A percentile compares a stretch with the other conserved stretches of the same genome.
phyloP scores from a whole-genome alignment of 2,797 vertebrate species.

The Aselliscus stoliczkanus region DNA sequence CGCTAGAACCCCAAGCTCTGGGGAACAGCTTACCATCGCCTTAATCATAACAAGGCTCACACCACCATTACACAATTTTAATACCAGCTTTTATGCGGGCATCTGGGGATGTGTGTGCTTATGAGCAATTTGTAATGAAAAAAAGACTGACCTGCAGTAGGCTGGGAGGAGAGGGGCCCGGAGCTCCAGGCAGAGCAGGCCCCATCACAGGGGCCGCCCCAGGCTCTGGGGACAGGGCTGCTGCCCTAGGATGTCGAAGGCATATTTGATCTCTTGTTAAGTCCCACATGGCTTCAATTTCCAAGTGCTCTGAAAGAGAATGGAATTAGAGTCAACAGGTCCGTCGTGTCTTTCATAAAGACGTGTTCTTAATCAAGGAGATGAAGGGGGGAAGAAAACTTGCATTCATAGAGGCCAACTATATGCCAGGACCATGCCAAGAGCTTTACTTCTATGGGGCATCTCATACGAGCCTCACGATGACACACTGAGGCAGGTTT shows the following conservation, averaged over 20 bases:
- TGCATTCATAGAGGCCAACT: background rate
- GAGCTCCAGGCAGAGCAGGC: conserved; percentile 29
- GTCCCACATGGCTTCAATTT: conserved; percentile 74
- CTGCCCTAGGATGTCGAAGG: conserved; percentile 60
- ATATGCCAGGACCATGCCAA: background rate
- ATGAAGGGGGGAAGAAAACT: background rate
- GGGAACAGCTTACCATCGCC: conserved; percentile 47
- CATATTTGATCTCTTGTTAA: conserved; percentile 70
- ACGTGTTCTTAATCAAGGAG: conserved; percentile 45
- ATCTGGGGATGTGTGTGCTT: conserved; percentile 3
- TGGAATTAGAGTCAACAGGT: conserved; percentile 58
- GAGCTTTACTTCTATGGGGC: background rate
- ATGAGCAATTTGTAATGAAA: conserved; percentile 65
- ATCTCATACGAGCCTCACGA: background rate
- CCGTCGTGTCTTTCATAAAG: conserved; percentile 52
- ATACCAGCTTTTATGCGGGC: conserved; percentile 62
- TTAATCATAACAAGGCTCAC: conserved; percentile 46
- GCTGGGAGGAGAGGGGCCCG: conserved; percentile 40
- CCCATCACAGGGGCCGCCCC: conserved; percentile 21
- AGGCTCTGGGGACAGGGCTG: conserved; percentile 39
- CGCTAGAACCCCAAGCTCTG: background rate
- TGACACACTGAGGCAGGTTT: background rate
- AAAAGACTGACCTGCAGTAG: conserved; percentile 20
- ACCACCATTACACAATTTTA: conserved; percentile 63
- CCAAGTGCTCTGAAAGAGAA: conserved; percentile 64